These are phyloP conservation scores for Anser brachyrhynchus DNA, from an alignment of 2,113 vertebrate species.

Conservation along the genomic window DNA sequence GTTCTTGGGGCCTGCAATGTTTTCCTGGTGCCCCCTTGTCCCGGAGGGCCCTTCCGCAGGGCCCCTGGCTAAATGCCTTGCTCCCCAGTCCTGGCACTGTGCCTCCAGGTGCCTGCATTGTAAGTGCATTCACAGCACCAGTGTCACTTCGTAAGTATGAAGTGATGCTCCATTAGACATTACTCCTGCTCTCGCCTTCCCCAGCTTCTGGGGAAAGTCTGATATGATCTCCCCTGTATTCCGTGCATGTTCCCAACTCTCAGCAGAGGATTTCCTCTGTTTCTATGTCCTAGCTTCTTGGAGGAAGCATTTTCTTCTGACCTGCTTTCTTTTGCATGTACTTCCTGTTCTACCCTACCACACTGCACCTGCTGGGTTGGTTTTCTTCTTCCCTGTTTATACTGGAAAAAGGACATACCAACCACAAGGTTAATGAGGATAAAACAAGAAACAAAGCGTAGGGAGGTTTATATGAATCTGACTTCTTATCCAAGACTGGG, in stretches of 20 bases:
- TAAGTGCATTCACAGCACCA: background rate
- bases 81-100: background rate
- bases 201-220: background rate
- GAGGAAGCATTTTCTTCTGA: background rate
- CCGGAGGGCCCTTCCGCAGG: background rate
- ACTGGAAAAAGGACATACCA: background rate
- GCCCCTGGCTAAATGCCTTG: rapidly evolving
- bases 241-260: background rate
- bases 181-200: background rate
- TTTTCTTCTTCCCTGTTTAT: background rate
- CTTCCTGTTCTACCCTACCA: background rate
- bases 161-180: background rate
- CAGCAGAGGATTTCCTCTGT: background rate
- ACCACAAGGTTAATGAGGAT: too few species aligned
- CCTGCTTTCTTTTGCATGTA: background rate
- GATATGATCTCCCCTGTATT: background rate
- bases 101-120: rapidly evolving
- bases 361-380: background rate
- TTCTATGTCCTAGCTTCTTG: background rate
- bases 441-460: background rate
- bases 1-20: background rate
- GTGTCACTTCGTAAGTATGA: background rate
- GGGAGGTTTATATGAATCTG: background rate
- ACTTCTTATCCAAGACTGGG: background rate
- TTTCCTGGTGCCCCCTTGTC: background rate